Conservation (phyloP, 2,797 vertebrate species). For the Hoplostethus atlanticus region DNA sequence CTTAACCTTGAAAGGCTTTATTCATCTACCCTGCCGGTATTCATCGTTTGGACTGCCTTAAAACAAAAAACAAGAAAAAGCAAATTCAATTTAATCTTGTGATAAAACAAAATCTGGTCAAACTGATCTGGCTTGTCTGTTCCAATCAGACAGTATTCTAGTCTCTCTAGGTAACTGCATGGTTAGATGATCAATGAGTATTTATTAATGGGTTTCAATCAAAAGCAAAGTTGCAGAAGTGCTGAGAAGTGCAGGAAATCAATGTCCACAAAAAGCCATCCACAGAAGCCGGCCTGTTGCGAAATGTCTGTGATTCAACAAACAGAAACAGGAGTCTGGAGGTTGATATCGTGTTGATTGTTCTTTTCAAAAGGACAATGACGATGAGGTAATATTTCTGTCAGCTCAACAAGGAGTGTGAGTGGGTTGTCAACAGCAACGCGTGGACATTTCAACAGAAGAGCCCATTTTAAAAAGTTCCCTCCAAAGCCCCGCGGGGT, state of each 20-base stretch:
- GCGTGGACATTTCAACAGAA: constrained; percentile 46
- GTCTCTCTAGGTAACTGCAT: too few species aligned
- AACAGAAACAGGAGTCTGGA: neutral
- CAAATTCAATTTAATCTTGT: neutral
- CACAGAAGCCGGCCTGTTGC: neutral
- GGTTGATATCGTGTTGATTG: neutral
- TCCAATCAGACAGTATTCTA: neutral
- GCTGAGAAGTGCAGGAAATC: too few species aligned
- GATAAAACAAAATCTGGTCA: neutral
- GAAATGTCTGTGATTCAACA: neutral
- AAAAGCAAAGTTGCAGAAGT: too few species aligned
- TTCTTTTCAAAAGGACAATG: constrained; percentile 12
- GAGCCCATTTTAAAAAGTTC: constrained; percentile 6
- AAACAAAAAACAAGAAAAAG: neutral
- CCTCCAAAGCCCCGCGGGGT: constrained; percentile 36
- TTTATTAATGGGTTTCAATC: too few species aligned
- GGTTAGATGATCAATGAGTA: too few species aligned
- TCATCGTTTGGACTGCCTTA: neutral
- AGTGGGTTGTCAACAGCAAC: constrained; percentile 50
- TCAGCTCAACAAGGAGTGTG: constrained; percentile 24
- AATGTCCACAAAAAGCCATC: too few species aligned
- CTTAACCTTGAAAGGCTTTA: too few species aligned
- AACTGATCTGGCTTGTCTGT: too few species aligned
- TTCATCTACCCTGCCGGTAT: too few species aligned
- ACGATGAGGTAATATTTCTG: constrained; percentile 31